Evolutionary conservation across 1,140 invertebrate genomes (phyloP).

Genomic region (Carcinoscorpius rotundicauda): DNA sequence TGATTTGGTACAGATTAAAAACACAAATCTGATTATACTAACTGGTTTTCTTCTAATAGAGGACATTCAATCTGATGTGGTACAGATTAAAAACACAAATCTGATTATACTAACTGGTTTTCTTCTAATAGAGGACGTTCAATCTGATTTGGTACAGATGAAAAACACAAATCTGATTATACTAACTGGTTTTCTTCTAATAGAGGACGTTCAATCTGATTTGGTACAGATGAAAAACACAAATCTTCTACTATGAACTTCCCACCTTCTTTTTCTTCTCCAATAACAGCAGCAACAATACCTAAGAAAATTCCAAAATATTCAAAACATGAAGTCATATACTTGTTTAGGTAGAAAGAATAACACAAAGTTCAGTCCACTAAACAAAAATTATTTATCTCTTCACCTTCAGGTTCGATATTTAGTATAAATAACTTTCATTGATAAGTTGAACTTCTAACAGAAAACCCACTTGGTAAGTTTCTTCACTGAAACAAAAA

Average conservation of each 20-base stretch:
- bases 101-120: too few species aligned
- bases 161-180: slow-evolving; percentile 49
- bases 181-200: slow-evolving; percentile 1
- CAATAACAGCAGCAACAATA: slow-evolving; percentile 53
- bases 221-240: slow-evolving; percentile 39
- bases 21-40: slow-evolving; percentile 45
- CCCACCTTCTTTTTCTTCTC: slow-evolving; percentile 43
- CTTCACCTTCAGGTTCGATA: too few species aligned
- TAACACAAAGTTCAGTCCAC: too few species aligned
- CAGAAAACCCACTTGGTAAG: too few species aligned
- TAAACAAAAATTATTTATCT: too few species aligned
- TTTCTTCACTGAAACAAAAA: too few species aligned
- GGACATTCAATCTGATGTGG: too few species aligned
- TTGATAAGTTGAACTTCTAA: too few species aligned
- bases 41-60: too few species aligned
- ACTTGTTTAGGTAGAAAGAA: slow-evolving; percentile 29
- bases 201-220: too few species aligned
- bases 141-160: not conserved
- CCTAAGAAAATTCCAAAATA: slow-evolving; percentile 30
- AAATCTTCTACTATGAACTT: slow-evolving; percentile 62
- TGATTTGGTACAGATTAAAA: slow-evolving; percentile 31
- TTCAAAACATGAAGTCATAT: slow-evolving; percentile 43
- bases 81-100: too few species aligned
- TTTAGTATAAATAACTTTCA: too few species aligned
- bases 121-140: not conserved